A percentile compares a stretch with the other conserved stretches of the same genome.
Conservation (phyloP, 2,888 invertebrate genomes). For the Leucania comma region DNA sequence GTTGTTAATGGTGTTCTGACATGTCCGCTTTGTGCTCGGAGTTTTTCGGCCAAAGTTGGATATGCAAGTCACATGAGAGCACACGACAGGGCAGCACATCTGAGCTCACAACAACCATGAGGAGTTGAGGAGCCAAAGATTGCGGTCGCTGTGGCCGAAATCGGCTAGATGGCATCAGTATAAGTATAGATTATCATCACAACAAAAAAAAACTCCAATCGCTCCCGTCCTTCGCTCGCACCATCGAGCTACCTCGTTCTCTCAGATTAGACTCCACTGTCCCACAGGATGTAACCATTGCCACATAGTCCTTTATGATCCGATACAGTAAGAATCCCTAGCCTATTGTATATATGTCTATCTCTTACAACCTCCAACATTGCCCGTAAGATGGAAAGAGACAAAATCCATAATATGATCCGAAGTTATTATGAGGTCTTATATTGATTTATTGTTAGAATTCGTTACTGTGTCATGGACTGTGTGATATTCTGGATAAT, state of each 20-base stretch:
- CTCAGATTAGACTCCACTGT: conserved; percentile 48
- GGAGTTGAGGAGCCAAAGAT: too few species aligned
- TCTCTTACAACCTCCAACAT: conserved; percentile 37
- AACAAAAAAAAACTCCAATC: not conserved
- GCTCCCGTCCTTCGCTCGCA: conserved; percentile 28
- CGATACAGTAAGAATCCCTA: conserved; percentile 63
- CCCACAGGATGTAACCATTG: conserved; percentile 81
- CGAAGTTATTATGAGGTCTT: conserved; percentile 41
- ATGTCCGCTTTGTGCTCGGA: too few species aligned
- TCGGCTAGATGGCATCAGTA: too few species aligned
- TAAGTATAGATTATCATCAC: not conserved
- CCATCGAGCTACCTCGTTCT: conserved; percentile 25
- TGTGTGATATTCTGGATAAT: not conserved
- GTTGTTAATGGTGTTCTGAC: too few species aligned
- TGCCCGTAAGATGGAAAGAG: conserved; percentile 20
- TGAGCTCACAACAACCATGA: too few species aligned
- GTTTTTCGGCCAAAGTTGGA: too few species aligned
- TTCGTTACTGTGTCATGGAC: conserved; percentile 17
- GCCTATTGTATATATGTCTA: conserved; percentile 51
- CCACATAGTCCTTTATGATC: conserved; percentile 73
- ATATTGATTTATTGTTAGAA: conserved; percentile 57
- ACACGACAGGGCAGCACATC: too few species aligned
- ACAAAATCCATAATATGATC: conserved; percentile 30
- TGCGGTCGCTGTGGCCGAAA: too few species aligned
- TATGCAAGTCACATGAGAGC: too few species aligned